Evolutionary conservation across 1,140 invertebrate genomes (phyloP).

Genomic region (Euborellia annulipes): DNA sequence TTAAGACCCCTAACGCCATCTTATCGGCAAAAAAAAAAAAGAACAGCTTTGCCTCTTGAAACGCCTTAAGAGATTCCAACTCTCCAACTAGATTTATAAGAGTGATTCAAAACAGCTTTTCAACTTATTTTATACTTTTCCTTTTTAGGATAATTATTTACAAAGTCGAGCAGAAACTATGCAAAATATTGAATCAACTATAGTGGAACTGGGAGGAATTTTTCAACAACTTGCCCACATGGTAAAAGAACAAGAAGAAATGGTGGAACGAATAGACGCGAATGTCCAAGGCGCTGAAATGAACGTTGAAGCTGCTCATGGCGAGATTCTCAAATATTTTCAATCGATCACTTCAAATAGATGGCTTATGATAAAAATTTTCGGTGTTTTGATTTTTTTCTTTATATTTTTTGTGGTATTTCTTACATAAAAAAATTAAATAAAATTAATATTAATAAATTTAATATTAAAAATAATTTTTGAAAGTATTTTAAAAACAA

Average conservation of each 20-base stretch:
- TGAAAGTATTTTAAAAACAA: too few species aligned
- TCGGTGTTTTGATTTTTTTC: constrained; percentile 96
- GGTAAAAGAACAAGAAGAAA: constrained; percentile 99
- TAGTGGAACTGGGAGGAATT: constrained; percentile 96
- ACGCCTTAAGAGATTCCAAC: too few species aligned
- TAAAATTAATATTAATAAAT: too few species aligned
- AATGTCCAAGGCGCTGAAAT: constrained; percentile 92
- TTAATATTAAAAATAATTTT: too few species aligned
- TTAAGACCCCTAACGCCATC: too few species aligned
- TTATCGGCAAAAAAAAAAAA: too few species aligned
- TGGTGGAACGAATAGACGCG: constrained; percentile 92
- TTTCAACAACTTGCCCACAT: constrained; percentile 96
- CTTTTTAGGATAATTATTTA: constrained; percentile 63
- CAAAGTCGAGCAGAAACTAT: constrained; percentile 90
- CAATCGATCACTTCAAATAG: constrained; percentile 93
- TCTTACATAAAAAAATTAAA: constrained; percentile 42
- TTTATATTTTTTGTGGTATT: constrained; percentile 99
- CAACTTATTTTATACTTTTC: too few species aligned
- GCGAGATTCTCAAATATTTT: constrained; percentile 96
- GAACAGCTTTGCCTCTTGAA: too few species aligned
- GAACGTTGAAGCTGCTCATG: constrained; percentile 94
- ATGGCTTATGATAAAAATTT: constrained; percentile 99
- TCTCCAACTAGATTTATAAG: too few species aligned
- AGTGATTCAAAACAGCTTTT: too few species aligned
- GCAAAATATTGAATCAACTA: constrained; percentile 98